Base-by-base conservation (phyloP, 2,797 vertebrate species). In the Ctenopoma kingsleyae region DNA sequence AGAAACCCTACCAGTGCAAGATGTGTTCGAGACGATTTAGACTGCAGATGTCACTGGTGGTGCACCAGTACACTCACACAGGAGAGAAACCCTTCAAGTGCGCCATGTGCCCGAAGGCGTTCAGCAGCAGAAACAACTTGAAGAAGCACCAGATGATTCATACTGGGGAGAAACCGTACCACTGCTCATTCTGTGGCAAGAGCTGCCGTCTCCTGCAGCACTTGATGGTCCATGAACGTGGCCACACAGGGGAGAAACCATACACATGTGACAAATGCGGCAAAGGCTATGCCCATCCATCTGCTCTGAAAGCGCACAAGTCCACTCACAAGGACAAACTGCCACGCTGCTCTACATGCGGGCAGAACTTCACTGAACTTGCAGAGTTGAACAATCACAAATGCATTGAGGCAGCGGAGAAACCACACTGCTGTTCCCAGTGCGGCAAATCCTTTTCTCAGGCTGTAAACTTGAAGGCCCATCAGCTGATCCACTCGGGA, bases 51-150 rank as follows among this genome's bases (percentile, higher is more conserved):
- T 46, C 46, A 0, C 5, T 84, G 57, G 55, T 2, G 7, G 27
- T 25, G 2, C 83, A 85, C 16, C 48, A 38, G 10, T 51, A 43
- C 56, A 75, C 52, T 0, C 76, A 85, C 59, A 58, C 80, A 0
- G 80, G 74, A 13, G 83, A 81, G 50, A 78, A 62, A 15, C 80
- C 74, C 0, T 81, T 68, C 54, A 16, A 53, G 15, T 85, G 83
- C 46, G 1, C 17, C 1, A 0, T 20, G 38, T 79, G 79, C 19
- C 20, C 38, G 3, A 71, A 76, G 9, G 20, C 72, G 32, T 82
- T 85, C 63, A 69, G 66, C 13, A 23, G 15, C 20, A 41, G 30
- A 3, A 69, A 40, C 46, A 76, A 84, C 47, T 2, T 84, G 19
- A 76, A 40, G 46, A 78, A 78, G 50, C 82, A 81, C 66, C 38